Base-by-base conservation (phyloP, 1,140 invertebrate species). In the Drusus annulatus region DNA sequence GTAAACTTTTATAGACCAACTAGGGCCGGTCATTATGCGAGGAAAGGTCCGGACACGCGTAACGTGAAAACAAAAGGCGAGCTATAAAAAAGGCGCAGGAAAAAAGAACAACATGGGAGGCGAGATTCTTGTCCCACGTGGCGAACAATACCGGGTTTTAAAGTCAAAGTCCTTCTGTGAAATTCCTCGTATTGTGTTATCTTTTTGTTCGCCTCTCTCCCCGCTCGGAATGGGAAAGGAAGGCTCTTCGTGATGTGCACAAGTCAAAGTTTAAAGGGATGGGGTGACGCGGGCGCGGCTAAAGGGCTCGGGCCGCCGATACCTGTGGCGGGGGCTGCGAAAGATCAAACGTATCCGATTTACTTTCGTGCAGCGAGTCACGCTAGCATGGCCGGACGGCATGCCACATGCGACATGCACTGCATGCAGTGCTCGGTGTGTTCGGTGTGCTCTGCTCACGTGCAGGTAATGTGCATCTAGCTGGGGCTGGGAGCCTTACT, bases 1-100 rank as follows among this genome's bases (percentile, higher is more conserved):
- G 78, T 82, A 80, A 82, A 80, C 17, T 77, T 82, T 82, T 82
- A 82, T 82, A 60, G 75, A 79, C 76, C 60, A 21, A 15, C 68
- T 79, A 60, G 68, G 50, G n/a, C 62, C 31, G 68, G 52, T 69
- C 52, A 71, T 79, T 79, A 79, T 71, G 76, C 52, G 31, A 50
- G 25, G 51, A 31, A 23, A 28, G 62, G 25, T 36, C 62, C 62
- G 45, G 63, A 69, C 76, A 78, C 76, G 76, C 62, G 60, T 69
- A 78, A 78, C 50, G 76, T 3, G 45, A 78, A 68, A 65, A 65
- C 76, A 69, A 65, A 65, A 52, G 76, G 25, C 21, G 23, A 16
- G 28, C 28, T 23, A 23, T 25, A 63, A 76, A 76, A 58, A 62
- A 7, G 75, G 58, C 31, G 28, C 15, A 8, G 56, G 31, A 76